phyloP scores from a whole-genome alignment of 1,140 invertebrate species.

The Drosophila sucinea region DNA sequence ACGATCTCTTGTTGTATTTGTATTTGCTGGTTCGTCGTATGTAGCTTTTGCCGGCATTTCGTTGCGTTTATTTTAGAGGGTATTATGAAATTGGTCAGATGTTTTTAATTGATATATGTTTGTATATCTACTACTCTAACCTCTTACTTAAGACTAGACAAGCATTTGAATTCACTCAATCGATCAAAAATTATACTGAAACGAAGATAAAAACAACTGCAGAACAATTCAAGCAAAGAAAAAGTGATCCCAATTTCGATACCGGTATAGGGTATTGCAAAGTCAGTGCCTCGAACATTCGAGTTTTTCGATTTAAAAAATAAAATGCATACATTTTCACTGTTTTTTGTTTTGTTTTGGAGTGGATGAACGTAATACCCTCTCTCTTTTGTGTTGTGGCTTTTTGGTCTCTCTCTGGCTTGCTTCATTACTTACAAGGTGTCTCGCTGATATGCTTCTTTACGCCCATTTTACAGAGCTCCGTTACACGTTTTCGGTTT shows the following conservation, averaged over 20 bases:
- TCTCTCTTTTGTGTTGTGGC: slow-evolving; percentile 17
- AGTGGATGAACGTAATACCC: neutral
- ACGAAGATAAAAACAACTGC: neutral
- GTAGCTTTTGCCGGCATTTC: slow-evolving; percentile 29
- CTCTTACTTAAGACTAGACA: neutral
- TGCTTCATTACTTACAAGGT: slow-evolving; percentile 61
- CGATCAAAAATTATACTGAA: neutral
- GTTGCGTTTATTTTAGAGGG: slow-evolving; percentile 56
- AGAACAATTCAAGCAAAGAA: neutral
- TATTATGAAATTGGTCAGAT: slow-evolving; percentile 28
- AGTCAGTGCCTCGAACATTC: neutral
- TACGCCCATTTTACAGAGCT: slow-evolving; percentile 75
- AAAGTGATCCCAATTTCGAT: too few species aligned
- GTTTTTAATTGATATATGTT: slow-evolving; percentile 9
- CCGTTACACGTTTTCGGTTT: slow-evolving; percentile 61
- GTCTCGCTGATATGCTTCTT: slow-evolving; percentile 78
- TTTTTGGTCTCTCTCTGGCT: neutral
- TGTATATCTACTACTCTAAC: neutral
- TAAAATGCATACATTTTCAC: neutral
- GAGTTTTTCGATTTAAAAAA: neutral
- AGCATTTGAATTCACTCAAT: too few species aligned
- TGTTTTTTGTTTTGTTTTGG: neutral
- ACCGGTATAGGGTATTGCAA: neutral
- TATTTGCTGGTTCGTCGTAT: slow-evolving; percentile 4
- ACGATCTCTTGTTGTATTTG: slow-evolving; percentile 10